A percentile compares a stretch with the other conserved stretches of the same genome.
These are phyloP conservation scores for Drosophila gunungcola DNA, from an alignment of 1,140 invertebrate genomes.

Conservation along the genomic window DNA sequence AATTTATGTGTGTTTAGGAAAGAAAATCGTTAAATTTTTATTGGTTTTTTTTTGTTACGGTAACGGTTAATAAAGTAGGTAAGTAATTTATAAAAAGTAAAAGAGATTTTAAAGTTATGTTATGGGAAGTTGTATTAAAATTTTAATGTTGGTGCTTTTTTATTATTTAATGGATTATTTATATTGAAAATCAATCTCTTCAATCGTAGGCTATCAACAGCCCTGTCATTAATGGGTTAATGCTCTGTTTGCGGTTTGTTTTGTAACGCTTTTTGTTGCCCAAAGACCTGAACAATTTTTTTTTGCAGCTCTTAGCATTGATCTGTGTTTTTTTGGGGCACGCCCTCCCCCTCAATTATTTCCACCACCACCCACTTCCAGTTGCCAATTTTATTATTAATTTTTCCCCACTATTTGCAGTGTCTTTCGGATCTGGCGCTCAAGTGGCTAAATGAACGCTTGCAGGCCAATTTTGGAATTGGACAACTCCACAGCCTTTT, in stretches of 20 bases:
- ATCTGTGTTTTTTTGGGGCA: slow-evolving; percentile 49
- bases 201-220: background rate
- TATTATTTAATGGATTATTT: background rate
- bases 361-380: slow-evolving; percentile 15
- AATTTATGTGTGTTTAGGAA: too few relatives aligned
- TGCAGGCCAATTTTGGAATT: slow-evolving; percentile 63
- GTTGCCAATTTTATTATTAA: slow-evolving; percentile 27
- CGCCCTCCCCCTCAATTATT: slow-evolving; percentile 32
- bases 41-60: too few relatives aligned
- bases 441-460: slow-evolving; percentile 65
- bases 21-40: too few relatives aligned
- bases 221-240: background rate
- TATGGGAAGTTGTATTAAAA: background rate
- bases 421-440: slow-evolving; percentile 43
- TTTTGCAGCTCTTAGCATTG: slow-evolving; percentile 60
- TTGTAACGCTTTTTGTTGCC: background rate
- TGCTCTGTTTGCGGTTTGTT: background rate
- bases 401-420: slow-evolving; percentile 10
- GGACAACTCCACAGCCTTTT: slow-evolving; percentile 28
- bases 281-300: slow-evolving; percentile 22
- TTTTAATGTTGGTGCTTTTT: background rate
- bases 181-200: background rate
- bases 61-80: too few relatives aligned
- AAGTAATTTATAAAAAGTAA: too few relatives aligned
- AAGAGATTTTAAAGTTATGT: background rate